These are phyloP conservation scores for Grallaria varia DNA, from an alignment of 2,113 vertebrate species.

Conservation along the genomic window DNA sequence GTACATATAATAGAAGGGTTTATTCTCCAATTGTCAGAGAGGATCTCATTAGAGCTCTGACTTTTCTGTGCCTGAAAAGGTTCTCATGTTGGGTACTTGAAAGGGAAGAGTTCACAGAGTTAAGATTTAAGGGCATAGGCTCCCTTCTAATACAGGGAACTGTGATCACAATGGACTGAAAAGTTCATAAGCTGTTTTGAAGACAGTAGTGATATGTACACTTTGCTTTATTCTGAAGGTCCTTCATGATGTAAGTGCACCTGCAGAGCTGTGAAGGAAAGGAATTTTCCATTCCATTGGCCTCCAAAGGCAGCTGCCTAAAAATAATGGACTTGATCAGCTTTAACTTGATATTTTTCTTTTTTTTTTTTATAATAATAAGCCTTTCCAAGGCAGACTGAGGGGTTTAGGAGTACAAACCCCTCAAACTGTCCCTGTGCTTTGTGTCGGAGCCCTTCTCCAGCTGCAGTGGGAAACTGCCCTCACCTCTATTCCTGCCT, in stretches of 20 bases:
- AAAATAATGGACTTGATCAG: slow-evolving; percentile 9
- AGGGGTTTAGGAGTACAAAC: neutral
- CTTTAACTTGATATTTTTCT: neutral
- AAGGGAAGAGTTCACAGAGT: slow-evolving; percentile 57
- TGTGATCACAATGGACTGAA: slow-evolving; percentile 56
- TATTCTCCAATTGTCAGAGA: slow-evolving; percentile 60
- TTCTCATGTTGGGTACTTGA: slow-evolving; percentile 55
- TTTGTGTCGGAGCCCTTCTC: neutral
- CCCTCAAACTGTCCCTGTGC: neutral
- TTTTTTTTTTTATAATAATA: neutral
- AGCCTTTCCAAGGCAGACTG: neutral
- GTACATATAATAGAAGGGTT: slow-evolving; percentile 52
- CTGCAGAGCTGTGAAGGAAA: slow-evolving; percentile 48
- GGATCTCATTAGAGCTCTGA: slow-evolving; percentile 60
- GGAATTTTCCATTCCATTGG: slow-evolving; percentile 54
- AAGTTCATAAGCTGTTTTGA: slow-evolving; percentile 66
- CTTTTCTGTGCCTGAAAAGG: slow-evolving; percentile 58
- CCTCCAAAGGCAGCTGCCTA: neutral
- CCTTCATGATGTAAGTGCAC: slow-evolving; percentile 46
- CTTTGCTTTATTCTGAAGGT: slow-evolving; percentile 56
- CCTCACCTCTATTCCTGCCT: neutral
- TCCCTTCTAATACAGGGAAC: slow-evolving; percentile 53
- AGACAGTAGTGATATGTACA: slow-evolving; percentile 50
- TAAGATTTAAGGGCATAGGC: slow-evolving; percentile 59
- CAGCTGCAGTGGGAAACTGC: neutral